phyloP scores from a whole-genome alignment of 2,113 vertebrate species.

The Murina feae region DNA sequence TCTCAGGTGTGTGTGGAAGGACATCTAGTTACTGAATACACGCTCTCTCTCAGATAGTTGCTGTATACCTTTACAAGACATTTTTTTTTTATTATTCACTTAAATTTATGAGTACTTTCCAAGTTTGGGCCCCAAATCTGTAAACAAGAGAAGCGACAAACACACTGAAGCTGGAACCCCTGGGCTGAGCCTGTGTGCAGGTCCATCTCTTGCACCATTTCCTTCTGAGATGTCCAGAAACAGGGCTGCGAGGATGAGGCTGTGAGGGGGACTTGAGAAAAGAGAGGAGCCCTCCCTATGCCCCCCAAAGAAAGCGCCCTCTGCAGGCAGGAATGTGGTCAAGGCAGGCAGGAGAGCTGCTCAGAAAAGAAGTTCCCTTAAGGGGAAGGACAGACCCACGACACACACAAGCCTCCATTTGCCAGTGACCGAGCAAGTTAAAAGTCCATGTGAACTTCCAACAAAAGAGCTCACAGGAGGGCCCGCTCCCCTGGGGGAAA shows the following conservation, averaged over 20 bases:
- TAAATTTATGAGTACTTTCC: neutral
- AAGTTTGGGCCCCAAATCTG: neutral
- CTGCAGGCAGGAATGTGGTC: neutral
- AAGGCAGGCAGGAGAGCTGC: neutral
- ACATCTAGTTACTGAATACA: neutral
- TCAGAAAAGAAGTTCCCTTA: neutral
- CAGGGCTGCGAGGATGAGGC: accelerated
- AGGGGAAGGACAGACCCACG: neutral
- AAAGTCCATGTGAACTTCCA: neutral
- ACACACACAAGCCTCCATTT: neutral
- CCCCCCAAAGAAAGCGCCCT: neutral
- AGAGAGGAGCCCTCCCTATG: accelerated
- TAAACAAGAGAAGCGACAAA: neutral
- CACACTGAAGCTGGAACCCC: neutral
- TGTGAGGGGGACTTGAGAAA: neutral
- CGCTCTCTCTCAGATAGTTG: neutral
- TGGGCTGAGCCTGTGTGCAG: neutral
- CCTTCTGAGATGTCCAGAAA: neutral
- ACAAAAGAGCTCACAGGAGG: neutral
- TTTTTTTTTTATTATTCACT: neutral
- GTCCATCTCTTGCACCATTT: accelerated
- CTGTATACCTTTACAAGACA: neutral
- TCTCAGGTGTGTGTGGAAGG: neutral
- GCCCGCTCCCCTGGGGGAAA: neutral
- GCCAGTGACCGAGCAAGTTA: neutral